Evolutionary conservation across 2,797 vertebrate genomes (phyloP), one percentile per base, ranked within the genome.

Genomic region (Capromys pilorides): DNA sequence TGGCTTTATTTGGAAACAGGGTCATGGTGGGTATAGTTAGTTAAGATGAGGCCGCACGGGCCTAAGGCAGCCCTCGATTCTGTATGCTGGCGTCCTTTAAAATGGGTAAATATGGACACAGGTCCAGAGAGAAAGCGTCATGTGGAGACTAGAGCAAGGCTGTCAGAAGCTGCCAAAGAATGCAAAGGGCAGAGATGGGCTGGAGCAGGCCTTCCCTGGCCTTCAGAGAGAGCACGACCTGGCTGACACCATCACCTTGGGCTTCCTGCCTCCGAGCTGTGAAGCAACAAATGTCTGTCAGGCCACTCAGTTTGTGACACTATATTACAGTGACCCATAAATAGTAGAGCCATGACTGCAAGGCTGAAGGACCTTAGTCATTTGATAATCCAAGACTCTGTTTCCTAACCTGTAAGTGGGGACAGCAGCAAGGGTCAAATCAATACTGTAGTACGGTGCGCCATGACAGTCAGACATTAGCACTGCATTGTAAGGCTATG

Each of bases 1-100:
- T 91, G 69, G 41, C 10, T 39, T 83, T 80, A 45, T 95, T 91
- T 81, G 71, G 36, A 84, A 89, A 84, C 54, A 80, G 39, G 28
- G 67, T 31, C 45, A 41, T 67, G 86, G 31, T 2, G 91, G 62
- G 33, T 86, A 19, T 36, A 88, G 86, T 66, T 88, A n/a, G 33
- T 71, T 79, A 82, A 78, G 73, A 88, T 71, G 45, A 91, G 49
- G 22, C 51, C 36, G 73, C 75, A 36, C 5, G 33, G 45, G 11
- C 57, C 4, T 77, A 82, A n/a, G 33, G 19, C 66, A 24, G 75
- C 10, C n/a, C 10, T 33, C 26, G 49, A 77, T 81, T 54, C 26
- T 36, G 0, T 66, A 12, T 77, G 57, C 54, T 39, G 57, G 2
- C 36, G 4, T 89, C 12, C 86, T 89, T 88, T 61, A n/a, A 66